phyloP scores from a whole-genome alignment of 2,113 vertebrate genomes.

The Caretta caretta region DNA sequence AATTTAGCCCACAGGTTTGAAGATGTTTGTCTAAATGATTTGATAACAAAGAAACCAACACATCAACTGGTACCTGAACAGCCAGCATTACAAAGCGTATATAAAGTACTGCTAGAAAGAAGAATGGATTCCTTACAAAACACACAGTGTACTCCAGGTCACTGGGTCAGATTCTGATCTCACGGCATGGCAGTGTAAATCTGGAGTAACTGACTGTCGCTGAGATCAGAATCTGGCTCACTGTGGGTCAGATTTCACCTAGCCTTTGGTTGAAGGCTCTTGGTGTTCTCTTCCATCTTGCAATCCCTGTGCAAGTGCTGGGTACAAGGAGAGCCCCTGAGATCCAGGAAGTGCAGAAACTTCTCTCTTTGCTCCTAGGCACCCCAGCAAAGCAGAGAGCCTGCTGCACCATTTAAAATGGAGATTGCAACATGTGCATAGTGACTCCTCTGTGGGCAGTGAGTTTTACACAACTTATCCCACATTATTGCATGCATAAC shows the following conservation, averaged over 20 bases:
- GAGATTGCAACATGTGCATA: fast-evolving
- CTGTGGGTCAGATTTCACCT: no score
- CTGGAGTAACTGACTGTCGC: not conserved
- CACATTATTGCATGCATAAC: fast-evolving
- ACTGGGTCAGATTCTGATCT: not conserved
- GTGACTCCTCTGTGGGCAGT: not conserved
- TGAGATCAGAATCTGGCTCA: not conserved
- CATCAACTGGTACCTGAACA: fast-evolving
- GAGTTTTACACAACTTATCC: not conserved
- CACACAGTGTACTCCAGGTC: not conserved
- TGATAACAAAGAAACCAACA: not conserved
- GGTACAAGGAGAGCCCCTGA: not conserved
- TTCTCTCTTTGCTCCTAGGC: not conserved
- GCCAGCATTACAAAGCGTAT: not conserved
- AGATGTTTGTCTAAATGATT: not conserved
- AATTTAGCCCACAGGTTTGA: not conserved
- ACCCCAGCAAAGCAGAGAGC: not conserved
- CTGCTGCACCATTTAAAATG: not conserved
- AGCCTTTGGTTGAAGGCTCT: no score
- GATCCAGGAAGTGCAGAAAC: not conserved
- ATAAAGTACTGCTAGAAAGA: not conserved
- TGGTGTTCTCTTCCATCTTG: no score
- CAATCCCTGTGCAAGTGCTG: not conserved
- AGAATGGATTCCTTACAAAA: not conserved
- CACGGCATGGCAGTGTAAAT: fast-evolving